Conservation (phyloP, 2,797 vertebrate genomes). For the Thunnus albacares region DNA sequence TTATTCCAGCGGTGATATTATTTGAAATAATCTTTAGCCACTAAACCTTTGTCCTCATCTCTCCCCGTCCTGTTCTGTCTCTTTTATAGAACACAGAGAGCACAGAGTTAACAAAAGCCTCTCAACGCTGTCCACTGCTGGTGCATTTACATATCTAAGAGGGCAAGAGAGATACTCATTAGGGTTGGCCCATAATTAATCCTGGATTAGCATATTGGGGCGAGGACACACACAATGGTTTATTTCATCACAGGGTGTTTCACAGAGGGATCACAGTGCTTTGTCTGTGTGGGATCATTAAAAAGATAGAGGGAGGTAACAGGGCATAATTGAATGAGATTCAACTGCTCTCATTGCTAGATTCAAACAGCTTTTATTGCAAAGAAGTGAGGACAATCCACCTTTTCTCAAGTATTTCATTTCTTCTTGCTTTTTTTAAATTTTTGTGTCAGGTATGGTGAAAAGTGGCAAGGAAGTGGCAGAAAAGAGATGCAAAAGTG, state of each 20-base stretch:
- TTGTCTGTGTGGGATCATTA: slow-evolving; percentile 75
- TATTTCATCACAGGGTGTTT: slow-evolving; percentile 78
- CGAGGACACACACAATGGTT: slow-evolving; percentile 81
- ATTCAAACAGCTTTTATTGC: slow-evolving; percentile 26
- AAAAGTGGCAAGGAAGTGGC: slow-evolving; percentile 28
- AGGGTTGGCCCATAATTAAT: slow-evolving; percentile 81
- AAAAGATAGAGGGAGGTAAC: slow-evolving; percentile 70
- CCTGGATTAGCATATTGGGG: slow-evolving; percentile 81
- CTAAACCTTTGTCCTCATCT: slow-evolving; percentile 51
- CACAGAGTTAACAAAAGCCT: slow-evolving; percentile 66
- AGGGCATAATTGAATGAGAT: slow-evolving; percentile 57
- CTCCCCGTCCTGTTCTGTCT: slow-evolving; percentile 35
- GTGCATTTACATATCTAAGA: slow-evolving; percentile 83
- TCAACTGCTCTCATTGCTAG: slow-evolving; percentile 33
- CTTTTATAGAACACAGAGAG: slow-evolving; percentile 43
- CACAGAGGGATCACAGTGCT: slow-evolving; percentile 71
- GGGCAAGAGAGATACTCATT: slow-evolving; percentile 75
- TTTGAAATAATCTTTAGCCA: slow-evolving; percentile 47
- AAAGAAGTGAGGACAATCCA: slow-evolving; percentile 33
- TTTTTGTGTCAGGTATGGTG: slow-evolving; percentile 29
- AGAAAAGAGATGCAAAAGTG: slow-evolving; percentile 44
- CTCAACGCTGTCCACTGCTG: slow-evolving; percentile 65
- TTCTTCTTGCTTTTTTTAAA: slow-evolving; percentile 1
- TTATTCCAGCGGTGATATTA: slow-evolving; percentile 11
- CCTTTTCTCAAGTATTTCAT: slow-evolving; percentile 34